Evolutionary conservation across 2,888 invertebrate genomes (phyloP).

Genomic region (Rapana venosa): DNA sequence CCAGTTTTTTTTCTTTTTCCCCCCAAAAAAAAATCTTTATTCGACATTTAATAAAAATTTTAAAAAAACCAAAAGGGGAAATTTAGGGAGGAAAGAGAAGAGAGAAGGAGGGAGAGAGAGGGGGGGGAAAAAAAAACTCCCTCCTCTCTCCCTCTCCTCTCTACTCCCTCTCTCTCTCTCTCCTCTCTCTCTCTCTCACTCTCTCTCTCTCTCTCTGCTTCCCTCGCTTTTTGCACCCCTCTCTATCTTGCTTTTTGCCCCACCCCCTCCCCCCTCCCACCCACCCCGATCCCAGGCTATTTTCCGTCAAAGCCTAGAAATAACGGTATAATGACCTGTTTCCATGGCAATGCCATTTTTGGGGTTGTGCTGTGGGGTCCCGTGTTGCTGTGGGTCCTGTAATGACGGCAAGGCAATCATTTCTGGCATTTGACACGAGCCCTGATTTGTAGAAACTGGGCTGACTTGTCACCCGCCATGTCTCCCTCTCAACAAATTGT

Average conservation of each 20-base stretch:
- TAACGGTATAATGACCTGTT: constrained; percentile 18
- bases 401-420: background rate
- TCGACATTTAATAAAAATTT: too few species aligned
- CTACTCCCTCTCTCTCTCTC: constrained; percentile 31
- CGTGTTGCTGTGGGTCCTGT: background rate
- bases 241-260: background rate
- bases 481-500: background rate
- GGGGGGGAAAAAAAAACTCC: too few species aligned
- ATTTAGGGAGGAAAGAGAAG: too few species aligned
- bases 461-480: background rate
- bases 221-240: background rate
- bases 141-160: background rate
- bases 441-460: background rate
- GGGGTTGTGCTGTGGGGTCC: background rate
- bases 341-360: constrained; percentile 39
- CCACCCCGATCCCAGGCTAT: too few species aligned
- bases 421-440: constrained; percentile 26
- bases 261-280: background rate
- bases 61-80: background rate
- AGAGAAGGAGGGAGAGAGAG: too few species aligned
- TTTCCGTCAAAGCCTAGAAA: background rate
- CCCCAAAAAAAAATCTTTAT: too few species aligned
- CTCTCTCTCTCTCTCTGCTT: background rate
- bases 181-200: constrained; percentile 17
- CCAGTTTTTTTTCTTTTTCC: too few species aligned